These are phyloP conservation scores for Campoletis sonorensis DNA, from an alignment of 1,140 invertebrate genomes.

Conservation along the genomic window DNA sequence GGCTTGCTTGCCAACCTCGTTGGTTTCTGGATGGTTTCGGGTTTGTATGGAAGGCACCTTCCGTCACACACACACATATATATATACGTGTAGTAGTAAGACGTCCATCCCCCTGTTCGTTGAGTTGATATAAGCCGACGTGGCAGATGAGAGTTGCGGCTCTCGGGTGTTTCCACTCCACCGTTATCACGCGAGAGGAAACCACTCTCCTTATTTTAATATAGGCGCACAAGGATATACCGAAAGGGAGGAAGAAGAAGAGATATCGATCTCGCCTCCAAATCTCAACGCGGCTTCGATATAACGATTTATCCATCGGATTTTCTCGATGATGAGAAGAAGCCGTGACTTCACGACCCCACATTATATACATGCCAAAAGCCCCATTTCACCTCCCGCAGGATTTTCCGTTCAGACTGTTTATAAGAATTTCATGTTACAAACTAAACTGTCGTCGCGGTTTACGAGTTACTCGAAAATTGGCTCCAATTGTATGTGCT, in stretches of 20 bases:
- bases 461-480: no score
- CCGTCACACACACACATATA: not conserved
- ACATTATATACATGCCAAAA: conserved; percentile 7
- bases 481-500: no score
- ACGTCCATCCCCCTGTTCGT: not conserved
- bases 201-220: conserved; percentile 26
- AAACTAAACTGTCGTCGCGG: no score
- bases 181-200: conserved; percentile 28
- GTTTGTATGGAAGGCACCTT: conserved; percentile 1
- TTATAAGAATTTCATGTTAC: not conserved
- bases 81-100: not conserved
- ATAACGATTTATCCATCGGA: conserved; percentile 24
- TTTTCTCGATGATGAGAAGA: not conserved
- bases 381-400: not conserved
- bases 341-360: not conserved
- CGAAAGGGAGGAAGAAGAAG: conserved; percentile 26
- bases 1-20: conserved; percentile 55
- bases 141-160: conserved; percentile 19
- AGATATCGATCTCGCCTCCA: not conserved
- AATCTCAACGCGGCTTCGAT: conserved; percentile 23
- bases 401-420: not conserved
- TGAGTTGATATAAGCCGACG: conserved; percentile 32
- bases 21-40: not conserved
- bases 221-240: conserved; percentile 6
- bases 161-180: conserved; percentile 19